Evolutionary conservation across 2,888 invertebrate genomes (phyloP).

Genomic region (Cheiracanthium punctorium): DNA sequence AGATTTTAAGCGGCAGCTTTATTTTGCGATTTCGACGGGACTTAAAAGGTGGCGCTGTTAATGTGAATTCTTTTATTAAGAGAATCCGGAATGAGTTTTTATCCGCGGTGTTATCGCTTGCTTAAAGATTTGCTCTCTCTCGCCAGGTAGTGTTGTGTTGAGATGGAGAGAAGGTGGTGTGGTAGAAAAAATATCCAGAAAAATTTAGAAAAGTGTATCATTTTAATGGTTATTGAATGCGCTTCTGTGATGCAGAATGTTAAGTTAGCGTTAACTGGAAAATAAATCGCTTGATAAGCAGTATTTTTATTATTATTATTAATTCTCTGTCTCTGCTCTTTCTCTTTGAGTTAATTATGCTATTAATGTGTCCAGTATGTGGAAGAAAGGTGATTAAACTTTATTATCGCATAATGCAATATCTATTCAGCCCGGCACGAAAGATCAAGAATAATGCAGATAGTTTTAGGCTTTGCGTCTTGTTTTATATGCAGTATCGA

Average conservation of each 20-base stretch:
- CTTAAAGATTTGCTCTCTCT: background rate
- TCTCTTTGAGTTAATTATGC: too few relatives aligned
- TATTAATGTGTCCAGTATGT: too few relatives aligned
- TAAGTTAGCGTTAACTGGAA: background rate
- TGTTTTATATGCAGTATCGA: too few relatives aligned
- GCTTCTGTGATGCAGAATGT: background rate
- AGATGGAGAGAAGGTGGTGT: background rate
- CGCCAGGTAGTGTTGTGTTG: background rate
- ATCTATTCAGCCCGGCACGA: too few relatives aligned
- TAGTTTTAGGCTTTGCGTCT: too few relatives aligned
- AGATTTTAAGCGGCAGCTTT: constrained; percentile 40
- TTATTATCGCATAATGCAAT: too few relatives aligned
- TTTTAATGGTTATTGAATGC: background rate
- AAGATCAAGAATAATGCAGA: too few relatives aligned
- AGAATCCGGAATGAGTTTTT: constrained; percentile 6
- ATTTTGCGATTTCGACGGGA: constrained; percentile 11
- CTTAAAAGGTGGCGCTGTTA: constrained; percentile 17
- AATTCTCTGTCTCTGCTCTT: too few relatives aligned
- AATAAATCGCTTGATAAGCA: background rate
- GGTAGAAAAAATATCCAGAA: background rate
- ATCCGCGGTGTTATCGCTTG: constrained; percentile 15
- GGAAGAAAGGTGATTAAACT: too few relatives aligned
- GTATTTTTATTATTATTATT: too few relatives aligned
- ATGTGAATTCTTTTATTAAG: constrained; percentile 13
- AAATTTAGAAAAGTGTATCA: background rate